These are phyloP conservation scores for Andricus quercusramuli DNA, from an alignment of 2,888 invertebrate genomes.

Conservation along the genomic window DNA sequence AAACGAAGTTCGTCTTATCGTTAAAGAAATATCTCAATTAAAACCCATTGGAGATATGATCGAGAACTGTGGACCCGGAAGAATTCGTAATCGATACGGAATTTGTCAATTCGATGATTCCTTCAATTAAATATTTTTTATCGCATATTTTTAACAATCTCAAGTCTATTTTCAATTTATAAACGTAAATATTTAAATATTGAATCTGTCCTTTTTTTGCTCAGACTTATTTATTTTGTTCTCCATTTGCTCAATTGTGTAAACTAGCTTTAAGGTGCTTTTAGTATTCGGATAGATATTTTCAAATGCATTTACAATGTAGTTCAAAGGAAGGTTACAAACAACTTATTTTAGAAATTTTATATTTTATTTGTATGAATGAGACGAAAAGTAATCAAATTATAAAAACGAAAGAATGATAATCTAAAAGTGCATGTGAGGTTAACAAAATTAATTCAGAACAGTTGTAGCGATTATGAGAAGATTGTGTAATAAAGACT, in stretches of 20 bases:
- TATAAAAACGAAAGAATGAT: neutral
- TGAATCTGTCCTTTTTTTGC: neutral
- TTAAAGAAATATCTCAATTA: slow-evolving; percentile 67
- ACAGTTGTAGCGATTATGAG: neutral
- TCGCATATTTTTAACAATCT: neutral
- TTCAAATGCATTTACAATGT: neutral
- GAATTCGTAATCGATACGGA: slow-evolving; percentile 85
- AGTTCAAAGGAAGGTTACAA: neutral
- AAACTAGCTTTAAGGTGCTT: neutral
- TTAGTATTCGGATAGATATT: neutral
- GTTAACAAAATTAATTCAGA: neutral
- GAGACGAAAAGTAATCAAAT: neutral
- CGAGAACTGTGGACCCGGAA: slow-evolving; percentile 88
- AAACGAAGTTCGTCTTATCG: slow-evolving; percentile 36
- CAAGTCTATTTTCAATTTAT: neutral
- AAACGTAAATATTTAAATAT: neutral
- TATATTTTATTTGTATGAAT: too few relatives aligned
- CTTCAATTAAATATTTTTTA: slow-evolving; percentile 48
- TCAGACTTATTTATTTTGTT: neutral
- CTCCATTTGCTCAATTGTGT: neutral
- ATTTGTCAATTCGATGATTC: slow-evolving; percentile 79
- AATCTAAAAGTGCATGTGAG: neutral
- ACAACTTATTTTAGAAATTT: too few relatives aligned
- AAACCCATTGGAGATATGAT: slow-evolving; percentile 83
- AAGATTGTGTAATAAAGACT: slow-evolving; percentile 7